A percentile compares a stretch with the other conserved stretches of the same genome.
Conservation (phyloP, 1,140 invertebrate species). For the Samia ricini region DNA sequence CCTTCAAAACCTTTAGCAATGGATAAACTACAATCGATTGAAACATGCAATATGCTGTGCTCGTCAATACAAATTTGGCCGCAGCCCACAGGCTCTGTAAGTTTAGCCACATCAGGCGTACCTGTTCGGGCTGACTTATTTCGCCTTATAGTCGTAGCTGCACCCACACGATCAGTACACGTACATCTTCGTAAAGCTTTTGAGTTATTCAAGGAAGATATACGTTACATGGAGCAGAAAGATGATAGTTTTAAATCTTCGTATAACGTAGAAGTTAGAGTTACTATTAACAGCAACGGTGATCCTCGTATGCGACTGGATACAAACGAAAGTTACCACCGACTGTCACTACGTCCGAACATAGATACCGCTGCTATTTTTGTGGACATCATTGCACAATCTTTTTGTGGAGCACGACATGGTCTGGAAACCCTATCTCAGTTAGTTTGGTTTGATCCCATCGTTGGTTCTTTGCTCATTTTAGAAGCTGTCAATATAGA, state of each 20-base stretch:
- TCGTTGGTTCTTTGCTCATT: constrained; percentile 77
- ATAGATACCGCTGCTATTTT: constrained; percentile 70
- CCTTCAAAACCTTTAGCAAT: constrained; percentile 32
- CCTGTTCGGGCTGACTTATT: constrained; percentile 58
- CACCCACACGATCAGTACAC: constrained; percentile 29
- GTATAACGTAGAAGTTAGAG: constrained; percentile 62
- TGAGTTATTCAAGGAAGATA: constrained; percentile 35
- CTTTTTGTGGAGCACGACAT: constrained; percentile 87
- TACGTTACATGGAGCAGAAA: constrained; percentile 30
- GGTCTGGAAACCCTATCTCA: constrained; percentile 88
- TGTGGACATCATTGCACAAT: constrained; percentile 80
- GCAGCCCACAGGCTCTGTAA: constrained; percentile 74
- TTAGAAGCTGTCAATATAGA: constrained; percentile 77
- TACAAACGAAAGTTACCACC: constrained; percentile 86
- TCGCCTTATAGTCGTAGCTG: constrained; percentile 31
- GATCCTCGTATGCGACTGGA: constrained; percentile 79
- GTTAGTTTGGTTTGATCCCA: constrained; percentile 84
- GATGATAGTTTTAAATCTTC: constrained; percentile 29
- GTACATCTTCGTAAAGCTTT: constrained; percentile 40
- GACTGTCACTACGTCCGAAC: constrained; percentile 77
- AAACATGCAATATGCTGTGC: constrained; percentile 79
- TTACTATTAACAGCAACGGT: constrained; percentile 65
- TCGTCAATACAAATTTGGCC: constrained; percentile 76
- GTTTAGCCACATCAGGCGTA: constrained; percentile 63
- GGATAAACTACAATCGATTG: constrained; percentile 57